Evolutionary conservation across 2,888 invertebrate species (phyloP).

Genomic region (Augochlorella aurata): DNA sequence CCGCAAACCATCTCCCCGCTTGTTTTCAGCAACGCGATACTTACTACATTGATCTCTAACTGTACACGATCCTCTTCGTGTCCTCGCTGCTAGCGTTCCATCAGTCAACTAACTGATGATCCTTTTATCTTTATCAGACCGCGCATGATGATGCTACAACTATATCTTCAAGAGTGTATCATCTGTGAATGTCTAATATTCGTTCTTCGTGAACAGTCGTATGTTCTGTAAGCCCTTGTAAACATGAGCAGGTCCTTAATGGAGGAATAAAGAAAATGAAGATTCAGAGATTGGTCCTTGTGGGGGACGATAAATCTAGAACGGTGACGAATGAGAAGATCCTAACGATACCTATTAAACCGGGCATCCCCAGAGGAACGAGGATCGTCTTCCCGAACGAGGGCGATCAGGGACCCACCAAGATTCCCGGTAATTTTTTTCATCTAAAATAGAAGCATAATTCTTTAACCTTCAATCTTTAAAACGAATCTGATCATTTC

Average conservation of each 20-base stretch:
- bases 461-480: neutral
- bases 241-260: constrained; percentile 83
- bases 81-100: neutral
- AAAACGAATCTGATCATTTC: neutral
- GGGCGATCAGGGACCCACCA: constrained; percentile 90
- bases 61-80: neutral
- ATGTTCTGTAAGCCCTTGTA: neutral
- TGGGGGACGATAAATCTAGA: constrained; percentile 84
- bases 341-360: constrained; percentile 88
- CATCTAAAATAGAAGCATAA: neutral
- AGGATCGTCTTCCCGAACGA: constrained; percentile 89
- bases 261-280: constrained; percentile 93
- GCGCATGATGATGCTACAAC: neutral
- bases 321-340: constrained; percentile 89
- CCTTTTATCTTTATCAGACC: neutral
- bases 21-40: constrained; percentile 7
- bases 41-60: neutral
- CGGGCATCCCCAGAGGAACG: constrained; percentile 89
- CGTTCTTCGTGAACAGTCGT: neutral
- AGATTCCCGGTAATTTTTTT: constrained; percentile 84
- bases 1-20: constrained; percentile 13
- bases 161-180: neutral
- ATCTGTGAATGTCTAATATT: neutral
- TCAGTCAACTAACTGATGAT: neutral
- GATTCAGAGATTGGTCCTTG: constrained; percentile 88